phyloP scores from a whole-genome alignment of 2,888 invertebrate genomes.

The Tetanocera ferruginea region DNA sequence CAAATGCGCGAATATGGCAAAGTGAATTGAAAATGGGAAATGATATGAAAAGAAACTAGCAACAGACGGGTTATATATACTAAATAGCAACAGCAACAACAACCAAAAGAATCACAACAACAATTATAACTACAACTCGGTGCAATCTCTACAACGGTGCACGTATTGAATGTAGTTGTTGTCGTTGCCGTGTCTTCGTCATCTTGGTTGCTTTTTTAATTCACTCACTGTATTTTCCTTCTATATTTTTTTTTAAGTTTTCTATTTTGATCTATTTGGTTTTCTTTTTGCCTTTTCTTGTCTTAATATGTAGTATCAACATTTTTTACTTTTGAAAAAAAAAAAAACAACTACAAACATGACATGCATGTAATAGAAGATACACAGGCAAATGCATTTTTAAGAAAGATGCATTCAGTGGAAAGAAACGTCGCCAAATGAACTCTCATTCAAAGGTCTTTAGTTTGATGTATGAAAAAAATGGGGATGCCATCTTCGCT shows the following conservation, averaged over 20 bases:
- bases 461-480: neutral
- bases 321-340: neutral
- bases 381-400: conserved; percentile 27
- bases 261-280: neutral
- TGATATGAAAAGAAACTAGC: neutral
- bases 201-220: conserved; percentile 3
- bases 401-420: conserved; percentile 14
- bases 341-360: conserved; percentile 17
- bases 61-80: neutral
- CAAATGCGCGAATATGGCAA: conserved; percentile 4
- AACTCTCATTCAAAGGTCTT: neutral
- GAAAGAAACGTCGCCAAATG: neutral
- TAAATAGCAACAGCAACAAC: conserved; percentile 15
- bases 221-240: neutral
- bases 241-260: neutral
- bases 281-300: conserved; percentile 18
- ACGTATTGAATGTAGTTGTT: neutral
- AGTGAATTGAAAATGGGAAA: neutral
- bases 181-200: neutral
- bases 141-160: conserved; percentile 23
- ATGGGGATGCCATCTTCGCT: neutral
- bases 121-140: conserved; percentile 14
- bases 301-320: conserved; percentile 9
- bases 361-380: conserved; percentile 31
- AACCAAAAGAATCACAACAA: neutral